A percentile compares a stretch with the other conserved stretches of the same genome.
phyloP scores from a whole-genome alignment of 37 sponge, comb jelly and placozoan genomes.

The Hormiphora californensis region DNA sequence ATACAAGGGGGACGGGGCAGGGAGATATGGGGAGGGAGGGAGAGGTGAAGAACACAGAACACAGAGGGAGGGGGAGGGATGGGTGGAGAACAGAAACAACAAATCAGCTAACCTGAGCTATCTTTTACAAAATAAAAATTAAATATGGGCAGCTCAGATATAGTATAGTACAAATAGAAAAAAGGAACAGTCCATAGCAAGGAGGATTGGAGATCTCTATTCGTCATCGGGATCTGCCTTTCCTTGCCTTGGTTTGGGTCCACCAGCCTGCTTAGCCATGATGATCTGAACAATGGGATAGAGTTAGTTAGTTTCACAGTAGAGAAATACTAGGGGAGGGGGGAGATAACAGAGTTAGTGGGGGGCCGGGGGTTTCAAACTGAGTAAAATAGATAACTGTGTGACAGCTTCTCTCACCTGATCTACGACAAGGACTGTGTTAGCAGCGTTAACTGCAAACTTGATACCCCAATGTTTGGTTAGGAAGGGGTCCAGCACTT shows the following conservation, averaged over 20 bases:
- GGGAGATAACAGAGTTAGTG: too few species aligned
- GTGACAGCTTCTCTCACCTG: slow-evolving; percentile 61
- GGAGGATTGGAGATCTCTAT: not conserved
- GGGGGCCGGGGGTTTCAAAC: too few species aligned
- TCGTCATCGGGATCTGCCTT: slow-evolving; percentile 77
- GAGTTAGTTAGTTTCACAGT: too few species aligned
- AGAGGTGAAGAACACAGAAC: too few species aligned
- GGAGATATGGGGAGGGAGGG: too few species aligned
- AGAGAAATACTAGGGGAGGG: too few species aligned
- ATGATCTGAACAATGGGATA: slow-evolving; percentile 69
- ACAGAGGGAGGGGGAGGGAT: too few species aligned
- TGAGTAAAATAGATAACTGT: too few species aligned
- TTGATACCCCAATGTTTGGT: slow-evolving; percentile 87
- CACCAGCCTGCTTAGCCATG: slow-evolving; percentile 95
- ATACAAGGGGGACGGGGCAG: too few species aligned
- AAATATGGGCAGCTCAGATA: slow-evolving; percentile 55
- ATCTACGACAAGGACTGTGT: slow-evolving; percentile 86
- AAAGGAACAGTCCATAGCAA: slow-evolving; percentile 20
- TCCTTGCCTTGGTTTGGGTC: slow-evolving; percentile 79
- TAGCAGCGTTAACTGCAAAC: slow-evolving; percentile 82
- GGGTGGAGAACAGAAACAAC: too few species aligned
- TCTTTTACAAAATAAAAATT: slow-evolving; percentile 52
- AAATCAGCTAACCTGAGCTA: too few species aligned
- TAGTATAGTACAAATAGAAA: slow-evolving; percentile 48
- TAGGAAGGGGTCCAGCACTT: slow-evolving; percentile 70